Percentiles rank a stretch among this genome's conserved stretches.
These are phyloP conservation scores for Galaxea fascicularis DNA, from an alignment of 92 coral and sea anemone genomes.

Conservation along the genomic window DNA sequence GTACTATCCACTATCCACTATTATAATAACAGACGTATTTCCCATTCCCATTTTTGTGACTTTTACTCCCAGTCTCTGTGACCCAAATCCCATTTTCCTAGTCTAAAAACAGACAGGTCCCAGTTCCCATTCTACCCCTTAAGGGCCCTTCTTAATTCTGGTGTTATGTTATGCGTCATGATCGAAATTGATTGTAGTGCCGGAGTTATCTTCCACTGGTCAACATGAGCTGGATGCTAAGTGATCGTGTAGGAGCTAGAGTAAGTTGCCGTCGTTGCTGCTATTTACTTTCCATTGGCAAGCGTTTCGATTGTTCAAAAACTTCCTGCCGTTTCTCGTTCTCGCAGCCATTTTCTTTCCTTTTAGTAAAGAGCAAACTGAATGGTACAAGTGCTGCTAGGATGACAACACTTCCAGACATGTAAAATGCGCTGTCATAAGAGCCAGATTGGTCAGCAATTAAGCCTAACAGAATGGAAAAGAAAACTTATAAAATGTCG, in stretches of 20 bases:
- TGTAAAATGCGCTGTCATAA: conserved; percentile 19
- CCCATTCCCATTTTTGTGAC: too few species aligned
- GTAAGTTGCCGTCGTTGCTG: neutral
- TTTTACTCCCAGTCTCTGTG: too few species aligned
- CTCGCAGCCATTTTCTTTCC: neutral
- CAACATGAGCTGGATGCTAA: neutral
- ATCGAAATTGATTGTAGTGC: neutral
- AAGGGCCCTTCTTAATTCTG: too few species aligned
- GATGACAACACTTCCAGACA: conserved; percentile 25
- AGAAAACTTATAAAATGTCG: neutral
- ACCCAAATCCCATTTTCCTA: too few species aligned
- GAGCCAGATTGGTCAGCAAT: conserved; percentile 31
- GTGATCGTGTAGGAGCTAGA: neutral
- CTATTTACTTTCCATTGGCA: too few species aligned
- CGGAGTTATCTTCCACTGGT: neutral
- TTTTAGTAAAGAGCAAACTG: neutral
- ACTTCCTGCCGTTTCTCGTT: too few species aligned
- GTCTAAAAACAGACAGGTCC: too few species aligned
- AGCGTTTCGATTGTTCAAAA: neutral
- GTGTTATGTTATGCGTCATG: too few species aligned
- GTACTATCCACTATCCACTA: too few species aligned
- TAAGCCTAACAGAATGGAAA: conserved; percentile 25
- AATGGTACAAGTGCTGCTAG: conserved; percentile 20
- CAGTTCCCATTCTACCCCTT: too few species aligned
- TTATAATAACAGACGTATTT: too few species aligned